Conservation (phyloP, 2,888 invertebrate genomes). For the Muschampia staudingeri region DNA sequence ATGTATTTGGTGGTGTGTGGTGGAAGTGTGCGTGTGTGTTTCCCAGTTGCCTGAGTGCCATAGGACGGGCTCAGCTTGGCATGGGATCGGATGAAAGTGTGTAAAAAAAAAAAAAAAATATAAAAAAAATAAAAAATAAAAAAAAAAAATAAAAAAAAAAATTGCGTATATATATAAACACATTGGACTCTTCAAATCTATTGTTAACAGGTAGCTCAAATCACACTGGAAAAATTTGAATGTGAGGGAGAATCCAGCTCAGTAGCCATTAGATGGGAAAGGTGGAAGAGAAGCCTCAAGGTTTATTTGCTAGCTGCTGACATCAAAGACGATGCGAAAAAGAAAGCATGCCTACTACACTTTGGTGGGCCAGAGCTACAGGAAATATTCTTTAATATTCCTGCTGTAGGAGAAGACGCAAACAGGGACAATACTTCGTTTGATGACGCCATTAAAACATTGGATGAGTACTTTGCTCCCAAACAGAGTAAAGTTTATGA, state of each 20-base stretch:
- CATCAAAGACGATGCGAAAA: neutral
- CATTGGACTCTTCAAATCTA: neutral
- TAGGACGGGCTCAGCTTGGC: too few species aligned
- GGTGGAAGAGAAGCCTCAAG: constrained; percentile 8
- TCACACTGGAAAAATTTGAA: constrained; percentile 2
- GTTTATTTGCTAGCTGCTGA: neutral
- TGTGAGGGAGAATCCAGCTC: neutral
- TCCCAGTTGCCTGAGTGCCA: too few species aligned
- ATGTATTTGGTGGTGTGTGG: too few species aligned
- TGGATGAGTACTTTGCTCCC: neutral
- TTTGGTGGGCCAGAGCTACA: constrained; percentile 13
- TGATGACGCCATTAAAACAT: neutral
- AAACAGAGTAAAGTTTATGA: constrained; percentile 1
- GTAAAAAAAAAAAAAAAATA: neutral
- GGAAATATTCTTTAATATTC: constrained; percentile 3
- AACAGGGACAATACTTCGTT: neutral
- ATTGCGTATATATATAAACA: neutral
- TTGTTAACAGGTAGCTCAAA: constrained; percentile 6
- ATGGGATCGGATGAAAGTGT: too few species aligned
- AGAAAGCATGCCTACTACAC: constrained; percentile 1
- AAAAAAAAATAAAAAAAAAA: neutral
- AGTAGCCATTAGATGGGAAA: neutral
- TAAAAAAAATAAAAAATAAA: neutral
- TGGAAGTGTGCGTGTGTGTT: too few species aligned
- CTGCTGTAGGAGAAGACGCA: neutral